Evolutionary conservation across 2,888 invertebrate genomes (phyloP), one percentile per base, ranked within the genome.

Genomic region (Priocnemis perturbator): DNA sequence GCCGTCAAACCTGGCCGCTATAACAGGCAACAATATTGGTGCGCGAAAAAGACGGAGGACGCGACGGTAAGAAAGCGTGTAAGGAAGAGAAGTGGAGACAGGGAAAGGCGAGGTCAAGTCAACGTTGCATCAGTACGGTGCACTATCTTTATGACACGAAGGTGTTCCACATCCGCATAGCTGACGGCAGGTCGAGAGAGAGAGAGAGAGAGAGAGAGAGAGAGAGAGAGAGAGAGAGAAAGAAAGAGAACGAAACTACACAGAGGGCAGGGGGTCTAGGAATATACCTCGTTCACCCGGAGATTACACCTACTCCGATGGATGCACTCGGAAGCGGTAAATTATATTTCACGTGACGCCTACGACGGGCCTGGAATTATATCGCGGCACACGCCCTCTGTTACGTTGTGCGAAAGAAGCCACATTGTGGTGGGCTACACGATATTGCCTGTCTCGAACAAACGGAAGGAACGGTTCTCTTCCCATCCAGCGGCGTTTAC

Each of bases 71-170:
- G 19, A 50, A 50, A 50, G 50, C 14, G 50, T n/a, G 37, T 9
- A 26, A 30, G 15, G 30, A 11, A 26, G 30, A 26, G 9, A 60
- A 26, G 48, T 47, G 48, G 15, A 60, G 19, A n/a, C 21, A 50
- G 17, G 47, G 60, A 23, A 17, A 26, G 15, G 69, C 55, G 48
- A 61, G 67, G 69, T 57, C 67, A 67, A 60, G 65, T 69, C 64
- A 69, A 74, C 69, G 69, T 67, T 65, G 65, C 65, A 53, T 60
- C 53, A 53, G 64, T 23, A 17, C 57, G 57, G 44, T 63, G 66
- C 56, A 69, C 66, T 71, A 77, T 75, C 76, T 77, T 79, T 74
- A 79, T 67, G 67, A 76, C 73, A 48, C 59, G 58, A 62, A 62
- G 69, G 64, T 59, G 64, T 60, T 70, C 44, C 57, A 67, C 69